Conservation (phyloP, 23 tunicate genomes). For the Halocynthia roretzi region DNA sequence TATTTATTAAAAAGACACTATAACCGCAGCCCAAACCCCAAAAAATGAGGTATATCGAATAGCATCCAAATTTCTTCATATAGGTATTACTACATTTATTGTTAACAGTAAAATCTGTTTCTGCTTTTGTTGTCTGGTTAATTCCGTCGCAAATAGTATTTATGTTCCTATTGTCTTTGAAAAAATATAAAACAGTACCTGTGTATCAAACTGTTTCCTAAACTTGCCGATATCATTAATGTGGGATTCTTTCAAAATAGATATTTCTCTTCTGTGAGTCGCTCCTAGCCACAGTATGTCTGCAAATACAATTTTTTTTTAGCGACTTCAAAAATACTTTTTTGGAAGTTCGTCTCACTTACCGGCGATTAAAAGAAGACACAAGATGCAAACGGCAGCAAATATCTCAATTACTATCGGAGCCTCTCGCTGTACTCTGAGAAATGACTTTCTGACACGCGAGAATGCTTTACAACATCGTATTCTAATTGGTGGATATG, state of each 20-base stretch:
- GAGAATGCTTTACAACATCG: constrained; percentile 12
- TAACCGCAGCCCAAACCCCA: too few relatives aligned
- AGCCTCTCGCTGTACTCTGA: constrained; percentile 28
- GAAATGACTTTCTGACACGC: constrained; percentile 6
- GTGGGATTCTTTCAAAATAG: constrained; percentile 48
- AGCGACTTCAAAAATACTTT: not conserved
- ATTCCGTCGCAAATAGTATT: too few relatives aligned
- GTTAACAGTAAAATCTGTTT: too few relatives aligned
- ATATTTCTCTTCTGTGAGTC: constrained; percentile 43
- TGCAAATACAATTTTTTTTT: constrained; percentile 2
- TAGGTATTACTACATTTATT: too few relatives aligned
- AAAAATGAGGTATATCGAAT: too few relatives aligned
- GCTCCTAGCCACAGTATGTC: constrained; percentile 74
- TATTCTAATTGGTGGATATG: constrained; percentile 9
- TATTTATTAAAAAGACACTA: too few relatives aligned
- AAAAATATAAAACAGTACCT: constrained; percentile 17
- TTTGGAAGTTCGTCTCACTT: constrained; percentile 1
- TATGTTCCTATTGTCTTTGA: too few relatives aligned
- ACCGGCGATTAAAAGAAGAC: constrained; percentile 59
- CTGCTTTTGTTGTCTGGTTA: too few relatives aligned
- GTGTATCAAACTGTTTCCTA: constrained; percentile 71
- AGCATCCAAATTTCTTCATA: too few relatives aligned
- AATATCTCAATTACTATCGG: constrained; percentile 60
- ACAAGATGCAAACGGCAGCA: constrained; percentile 38
- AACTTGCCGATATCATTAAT: constrained; percentile 41